These are phyloP conservation scores for Chaetogeoica ovagalla DNA, from an alignment of 2,888 invertebrate genomes.

Conservation along the genomic window DNA sequence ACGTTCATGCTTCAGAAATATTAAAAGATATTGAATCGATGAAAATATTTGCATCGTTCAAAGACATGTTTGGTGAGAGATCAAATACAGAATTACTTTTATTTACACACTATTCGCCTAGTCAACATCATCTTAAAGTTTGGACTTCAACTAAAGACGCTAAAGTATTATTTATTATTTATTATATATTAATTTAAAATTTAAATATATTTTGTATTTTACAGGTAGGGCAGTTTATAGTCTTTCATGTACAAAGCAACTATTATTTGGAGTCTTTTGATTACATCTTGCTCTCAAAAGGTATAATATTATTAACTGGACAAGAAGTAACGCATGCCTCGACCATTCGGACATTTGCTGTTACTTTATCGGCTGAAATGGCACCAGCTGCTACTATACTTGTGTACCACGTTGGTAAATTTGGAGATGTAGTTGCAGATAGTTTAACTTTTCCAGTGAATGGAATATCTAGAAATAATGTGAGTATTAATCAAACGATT, in stretches of 20 bases:
- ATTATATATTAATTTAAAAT: neutral
- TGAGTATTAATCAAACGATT: slow-evolving; percentile 58
- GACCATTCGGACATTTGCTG: slow-evolving; percentile 77
- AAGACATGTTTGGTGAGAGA: slow-evolving; percentile 70
- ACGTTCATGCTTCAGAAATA: slow-evolving; percentile 66
- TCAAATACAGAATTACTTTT: slow-evolving; percentile 72
- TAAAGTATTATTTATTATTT: slow-evolving; percentile 62
- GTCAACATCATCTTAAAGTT: slow-evolving; percentile 81
- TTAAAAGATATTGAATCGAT: slow-evolving; percentile 71
- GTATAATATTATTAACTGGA: slow-evolving; percentile 81
- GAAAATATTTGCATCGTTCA: slow-evolving; percentile 70
- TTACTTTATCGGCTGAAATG: slow-evolving; percentile 84
- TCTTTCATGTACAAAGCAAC: slow-evolving; percentile 91
- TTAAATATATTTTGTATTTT: slow-evolving; percentile 47
- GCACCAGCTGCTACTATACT: slow-evolving; percentile 89
- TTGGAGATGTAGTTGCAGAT: slow-evolving; percentile 85
- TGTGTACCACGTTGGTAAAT: slow-evolving; percentile 80
- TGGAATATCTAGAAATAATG: slow-evolving; percentile 89
- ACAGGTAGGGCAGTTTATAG: slow-evolving; percentile 89
- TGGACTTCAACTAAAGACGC: slow-evolving; percentile 81
- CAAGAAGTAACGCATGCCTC: slow-evolving; percentile 81
- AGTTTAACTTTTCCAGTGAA: slow-evolving; percentile 95
- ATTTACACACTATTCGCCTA: slow-evolving; percentile 78
- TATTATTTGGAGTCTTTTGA: slow-evolving; percentile 86
- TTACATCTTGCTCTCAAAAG: slow-evolving; percentile 90